Evolutionary conservation across 2,888 invertebrate genomes (phyloP).

Genomic region (Dioctria linearis): DNA sequence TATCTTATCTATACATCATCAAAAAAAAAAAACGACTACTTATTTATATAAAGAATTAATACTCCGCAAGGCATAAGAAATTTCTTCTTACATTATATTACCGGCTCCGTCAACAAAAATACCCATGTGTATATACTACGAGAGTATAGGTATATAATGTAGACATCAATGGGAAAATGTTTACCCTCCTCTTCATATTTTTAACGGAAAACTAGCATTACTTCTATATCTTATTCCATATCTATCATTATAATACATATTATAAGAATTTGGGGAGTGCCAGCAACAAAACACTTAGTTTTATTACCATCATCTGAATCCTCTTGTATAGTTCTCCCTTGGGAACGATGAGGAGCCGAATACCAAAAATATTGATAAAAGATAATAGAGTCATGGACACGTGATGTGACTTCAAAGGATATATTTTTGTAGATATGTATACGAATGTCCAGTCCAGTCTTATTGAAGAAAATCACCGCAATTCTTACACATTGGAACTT

Average conservation of each 20-base stretch:
- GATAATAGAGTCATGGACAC: not conserved
- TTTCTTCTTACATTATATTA: too few relatives aligned
- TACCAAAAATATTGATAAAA: conserved; percentile 10
- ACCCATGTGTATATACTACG: too few relatives aligned
- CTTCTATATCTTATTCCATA: not conserved
- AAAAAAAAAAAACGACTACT: too few relatives aligned
- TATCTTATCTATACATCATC: too few relatives aligned
- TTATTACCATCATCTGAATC: not conserved
- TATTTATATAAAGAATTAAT: not conserved
- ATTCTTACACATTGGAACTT: conserved; percentile 1
- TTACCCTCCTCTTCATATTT: not conserved
- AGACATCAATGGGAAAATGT: conserved; percentile 24
- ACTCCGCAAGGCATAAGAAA: not conserved
- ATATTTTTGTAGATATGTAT: not conserved
- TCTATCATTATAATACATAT: too few relatives aligned
- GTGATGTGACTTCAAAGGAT: conserved; percentile 6
- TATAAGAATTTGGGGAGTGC: not conserved
- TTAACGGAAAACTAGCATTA: not conserved
- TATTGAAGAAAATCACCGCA: not conserved
- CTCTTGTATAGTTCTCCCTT: not conserved
- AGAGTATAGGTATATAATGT: too few relatives aligned
- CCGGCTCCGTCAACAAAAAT: too few relatives aligned
- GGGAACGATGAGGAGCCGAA: not conserved
- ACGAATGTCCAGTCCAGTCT: not conserved
- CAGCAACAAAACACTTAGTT: not conserved